Evolutionary conservation across 2,113 vertebrate species (phyloP), one percentile per base, ranked within the genome.

Genomic region (Chloropsis hardwickii): DNA sequence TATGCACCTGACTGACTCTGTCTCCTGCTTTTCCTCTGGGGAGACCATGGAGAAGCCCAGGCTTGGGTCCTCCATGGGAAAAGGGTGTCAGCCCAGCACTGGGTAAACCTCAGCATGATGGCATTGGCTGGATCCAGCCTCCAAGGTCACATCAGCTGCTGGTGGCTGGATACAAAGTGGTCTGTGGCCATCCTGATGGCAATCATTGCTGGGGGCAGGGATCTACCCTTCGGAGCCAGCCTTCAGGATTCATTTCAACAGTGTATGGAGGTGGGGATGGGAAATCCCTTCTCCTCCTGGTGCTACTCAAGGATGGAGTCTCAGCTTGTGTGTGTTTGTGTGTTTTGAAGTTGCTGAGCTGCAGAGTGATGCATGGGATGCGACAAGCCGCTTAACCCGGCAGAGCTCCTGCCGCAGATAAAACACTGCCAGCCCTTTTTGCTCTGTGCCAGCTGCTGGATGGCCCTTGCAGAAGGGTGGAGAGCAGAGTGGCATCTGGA

Each of bases 131-230:
- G 44, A 82, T 44, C 39, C 57, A 88, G 33, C 60, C 20, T 25
- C 37, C 19, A 37, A 25, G 79, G 37, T 28, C 20, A 28, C 35
- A 47, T 53, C n/a, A 54, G 51, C 70, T 85, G 45, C 51, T 66
- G 56, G 20, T 74, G 40, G 29, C 65, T 86, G 5, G 1, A 15
- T 64, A 51, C 29, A 39, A 40, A 86, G 57, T 51, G 35, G 42
- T 81, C 31, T 0, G 0, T 6, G 14, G 47, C 77, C 5, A 2
- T 56, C 29, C 35, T 4, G 1, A 23, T 74, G 42, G 25, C 1
- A 5, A 19, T 82, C 53, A 8, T 61, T 81, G 37, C 50, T 77
- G 56, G 25, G 33, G 21, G 27, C 33, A 28, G 54, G 16, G 64
- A 54, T n/a, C 27, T 16, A 22, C 14, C 37, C 54, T 58, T 65